Base-by-base conservation (phyloP, 1,140 invertebrate species). In the Cyclargus thomasi region DNA sequence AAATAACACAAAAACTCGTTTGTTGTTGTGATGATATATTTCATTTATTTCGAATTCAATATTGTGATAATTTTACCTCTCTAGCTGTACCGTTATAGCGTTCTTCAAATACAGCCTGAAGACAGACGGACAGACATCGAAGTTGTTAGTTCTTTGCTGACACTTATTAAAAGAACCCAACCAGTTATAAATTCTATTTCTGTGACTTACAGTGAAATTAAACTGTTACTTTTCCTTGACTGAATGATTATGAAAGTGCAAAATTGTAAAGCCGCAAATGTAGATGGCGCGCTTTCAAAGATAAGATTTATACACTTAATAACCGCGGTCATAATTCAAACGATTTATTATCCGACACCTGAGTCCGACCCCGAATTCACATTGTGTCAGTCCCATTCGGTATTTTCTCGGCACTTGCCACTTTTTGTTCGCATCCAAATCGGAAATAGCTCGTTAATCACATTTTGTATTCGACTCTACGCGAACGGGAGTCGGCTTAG, bases 401-500 rank as follows among this genome's bases (percentile, higher is more conserved):
- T 62, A 62, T 55, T 70, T 69, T 68, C 55, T 11, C 62, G 47
- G 55, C 35, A 21, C 21, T 57, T 39, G 62, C 55, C 55, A 20
- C 18, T 22, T 72, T 72, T 71, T 68, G 47, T 72, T 72, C 63
- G 17, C 65, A 71, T 74, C 59, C 71, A 74, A 73, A 75, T 73
- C 76, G 73, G 78, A 82, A 83, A 78, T 82, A 74, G 71, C 47
- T 55, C 35, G 70, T 86, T 83, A 80, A 85, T 83, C 80, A 83
- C 79, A 74, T 77, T 82, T 74, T 76, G 65, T 62, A 47, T 63
- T 64, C 66, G 68, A 78, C 79, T 80, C 74, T 80, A 69, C 70
- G 72, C 68, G 80, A 80, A 81, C 74, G 78, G 78, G 79, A 79
- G 75, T 20, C 39, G 6, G 39, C 39, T 47, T 47, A 8, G 14